Evolutionary conservation across 37 sponge, comb jelly and placozoan genomes (phyloP), one percentile per base, ranked within the genome.

Genomic region (Bolinopsis microptera): DNA sequence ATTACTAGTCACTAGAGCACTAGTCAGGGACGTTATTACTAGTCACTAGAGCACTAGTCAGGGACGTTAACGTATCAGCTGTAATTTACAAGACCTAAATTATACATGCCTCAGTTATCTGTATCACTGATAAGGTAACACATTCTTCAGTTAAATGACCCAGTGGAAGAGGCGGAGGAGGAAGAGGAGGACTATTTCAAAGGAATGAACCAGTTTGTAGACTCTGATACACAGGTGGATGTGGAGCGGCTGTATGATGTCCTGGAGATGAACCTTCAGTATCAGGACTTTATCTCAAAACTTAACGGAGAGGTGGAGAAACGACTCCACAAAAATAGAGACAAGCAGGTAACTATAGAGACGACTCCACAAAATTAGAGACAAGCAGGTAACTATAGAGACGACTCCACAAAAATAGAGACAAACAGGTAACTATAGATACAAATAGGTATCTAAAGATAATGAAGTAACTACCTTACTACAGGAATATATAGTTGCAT

Each of bases 181-280:
- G 90, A 86, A 25, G 90, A 86, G 35, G 90, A 86, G 25, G 90
- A 86, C 30, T 86, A 86, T 23, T 86, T 86, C 30, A 38, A 40
- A 27, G 90, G 36, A 23, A 86, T 86, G 41, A 16, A 86, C 31
- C 25, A 39, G 30, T 86, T 86, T 86, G 90, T 86, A 48, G 90
- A 86, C 26, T 41, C 61, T 0, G 90, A 86, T 25, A 32, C 80
- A 3, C 38, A 22, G 8, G 3, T 86, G 13, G 90, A 86, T n/a
- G 31, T 38, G 61, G 90, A 86, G 61, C 38, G 39, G 90, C n/a
- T 86, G 61, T 38, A 86, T 30, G 90, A 86, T n/a, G 61, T 86
- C n/a, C 61, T 86, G n/a, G 61, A 86, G 5, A 86, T 86, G 61
- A 86, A 86, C 90, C 61, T 86, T 30, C 90, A 86, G 48, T 86